Percentiles rank a stretch among this genome's conserved stretches.
These are phyloP conservation scores for Rotaria macrura DNA, from an alignment of 2,888 invertebrate genomes.

Conservation along the genomic window DNA sequence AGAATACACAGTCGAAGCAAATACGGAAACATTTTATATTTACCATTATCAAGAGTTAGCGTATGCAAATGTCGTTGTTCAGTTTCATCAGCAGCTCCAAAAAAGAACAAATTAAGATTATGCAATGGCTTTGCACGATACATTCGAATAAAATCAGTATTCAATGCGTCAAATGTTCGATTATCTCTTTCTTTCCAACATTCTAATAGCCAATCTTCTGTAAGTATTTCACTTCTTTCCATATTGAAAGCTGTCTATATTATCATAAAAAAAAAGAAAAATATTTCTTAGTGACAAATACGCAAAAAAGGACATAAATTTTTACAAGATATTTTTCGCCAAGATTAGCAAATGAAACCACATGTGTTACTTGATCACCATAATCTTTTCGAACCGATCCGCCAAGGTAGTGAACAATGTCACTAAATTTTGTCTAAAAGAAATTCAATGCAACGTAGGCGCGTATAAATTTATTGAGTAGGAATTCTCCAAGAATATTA, in stretches of 20 bases:
- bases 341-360: constrained; percentile 75
- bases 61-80: background rate
- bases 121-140: constrained; percentile 30
- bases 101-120: constrained; percentile 62
- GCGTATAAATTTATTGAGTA: too few species aligned
- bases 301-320: background rate
- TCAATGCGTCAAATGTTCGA: constrained; percentile 61
- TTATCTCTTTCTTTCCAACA: constrained; percentile 65
- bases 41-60: background rate
- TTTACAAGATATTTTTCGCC: constrained; percentile 72
- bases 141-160: constrained; percentile 54
- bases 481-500: too few species aligned
- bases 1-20: too few species aligned
- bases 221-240: constrained; percentile 69
- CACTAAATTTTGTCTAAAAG: background rate
- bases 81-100: constrained; percentile 62
- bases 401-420: constrained; percentile 82
- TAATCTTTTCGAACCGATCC: constrained; percentile 84
- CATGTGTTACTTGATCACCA: constrained; percentile 72
- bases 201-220: constrained; percentile 72
- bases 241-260: constrained; percentile 72
- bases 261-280: background rate
- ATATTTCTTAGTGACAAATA: background rate
- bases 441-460: background rate
- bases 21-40: too few species aligned